These are phyloP conservation scores for Apamea sordens DNA, from an alignment of 2,888 invertebrate species.

Conservation along the genomic window DNA sequence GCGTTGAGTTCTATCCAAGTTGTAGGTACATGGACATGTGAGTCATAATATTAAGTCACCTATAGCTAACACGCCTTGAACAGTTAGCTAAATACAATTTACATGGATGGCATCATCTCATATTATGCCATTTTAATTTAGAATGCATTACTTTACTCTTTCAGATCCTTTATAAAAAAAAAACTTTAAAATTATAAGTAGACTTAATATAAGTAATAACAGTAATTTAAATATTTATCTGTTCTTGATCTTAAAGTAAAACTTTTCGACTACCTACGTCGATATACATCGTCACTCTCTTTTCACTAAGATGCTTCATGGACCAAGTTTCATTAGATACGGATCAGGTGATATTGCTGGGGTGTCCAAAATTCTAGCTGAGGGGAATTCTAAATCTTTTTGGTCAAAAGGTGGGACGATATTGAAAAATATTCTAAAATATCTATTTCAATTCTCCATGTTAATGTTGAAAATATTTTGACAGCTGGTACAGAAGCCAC, in stretches of 20 bases:
- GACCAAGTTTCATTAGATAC: slow-evolving; percentile 62
- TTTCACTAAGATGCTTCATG: slow-evolving; percentile 56
- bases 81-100: slow-evolving; percentile 66
- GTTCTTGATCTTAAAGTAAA: slow-evolving; percentile 2
- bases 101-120: slow-evolving; percentile 59
- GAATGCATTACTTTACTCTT: neutral
- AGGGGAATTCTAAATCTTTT: slow-evolving; percentile 30
- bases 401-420: slow-evolving; percentile 29
- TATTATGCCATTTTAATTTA: slow-evolving; percentile 16
- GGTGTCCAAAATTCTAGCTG: slow-evolving; percentile 46
- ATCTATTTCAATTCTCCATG: neutral
- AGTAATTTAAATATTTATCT: neutral
- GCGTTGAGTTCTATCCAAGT: slow-evolving; percentile 34
- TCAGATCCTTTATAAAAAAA: neutral
- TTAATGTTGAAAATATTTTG: slow-evolving; percentile 9
- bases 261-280: neutral
- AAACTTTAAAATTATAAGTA: neutral
- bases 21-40: slow-evolving; percentile 51
- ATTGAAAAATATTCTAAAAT: slow-evolving; percentile 21
- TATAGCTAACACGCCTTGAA: slow-evolving; percentile 42
- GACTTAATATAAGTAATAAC: neutral
- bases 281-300: slow-evolving; percentile 30
- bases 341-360: slow-evolving; percentile 56
- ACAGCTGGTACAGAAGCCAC: slow-evolving; percentile 14
- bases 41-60: slow-evolving; percentile 62